Evolutionary conservation across 2,797 vertebrate species (phyloP).

Genomic region (Cercopithecus diana): DNA sequence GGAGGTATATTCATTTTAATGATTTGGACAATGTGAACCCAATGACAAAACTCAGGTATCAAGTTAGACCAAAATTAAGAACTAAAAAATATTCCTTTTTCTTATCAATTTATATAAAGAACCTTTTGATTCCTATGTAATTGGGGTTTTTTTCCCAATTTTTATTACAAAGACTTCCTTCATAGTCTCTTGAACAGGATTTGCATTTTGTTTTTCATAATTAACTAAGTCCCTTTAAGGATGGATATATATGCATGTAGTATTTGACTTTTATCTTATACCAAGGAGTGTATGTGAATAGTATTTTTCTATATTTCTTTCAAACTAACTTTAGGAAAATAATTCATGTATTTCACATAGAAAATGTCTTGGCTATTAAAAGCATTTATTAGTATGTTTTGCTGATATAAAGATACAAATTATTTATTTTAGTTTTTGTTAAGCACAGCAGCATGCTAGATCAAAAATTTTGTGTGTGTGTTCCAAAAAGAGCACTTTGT

Average conservation of each 20-base stretch:
- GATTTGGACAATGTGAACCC: constrained; percentile 95
- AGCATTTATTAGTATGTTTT: constrained; percentile 50
- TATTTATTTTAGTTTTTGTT: constrained; percentile 77
- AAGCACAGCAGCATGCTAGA: constrained; percentile 76
- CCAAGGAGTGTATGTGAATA: neutral
- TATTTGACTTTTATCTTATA: constrained; percentile 32
- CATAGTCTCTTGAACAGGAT: neutral
- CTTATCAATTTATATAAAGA: constrained; percentile 68
- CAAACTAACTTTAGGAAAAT: constrained; percentile 61
- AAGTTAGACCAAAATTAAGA: constrained; percentile 83
- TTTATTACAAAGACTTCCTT: constrained; percentile 22
- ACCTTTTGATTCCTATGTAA: constrained; percentile 45
- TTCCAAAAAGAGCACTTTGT: constrained; percentile 87
- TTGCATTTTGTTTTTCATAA: constrained; percentile 35
- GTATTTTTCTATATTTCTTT: constrained; percentile 50
- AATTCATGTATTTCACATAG: constrained; percentile 38
- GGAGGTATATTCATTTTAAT: constrained; percentile 94
- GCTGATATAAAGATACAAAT: constrained; percentile 43
- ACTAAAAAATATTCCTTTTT: constrained; percentile 76
- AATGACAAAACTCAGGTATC: constrained; percentile 89
- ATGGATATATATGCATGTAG: constrained; percentile 30
- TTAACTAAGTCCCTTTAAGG: neutral
- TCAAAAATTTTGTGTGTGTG: constrained; percentile 86
- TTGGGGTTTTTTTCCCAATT: neutral
- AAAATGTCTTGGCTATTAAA: constrained; percentile 42